These are phyloP conservation scores for Nyctibius bracteatus DNA, from an alignment of 2,113 vertebrate species.

Conservation along the genomic window DNA sequence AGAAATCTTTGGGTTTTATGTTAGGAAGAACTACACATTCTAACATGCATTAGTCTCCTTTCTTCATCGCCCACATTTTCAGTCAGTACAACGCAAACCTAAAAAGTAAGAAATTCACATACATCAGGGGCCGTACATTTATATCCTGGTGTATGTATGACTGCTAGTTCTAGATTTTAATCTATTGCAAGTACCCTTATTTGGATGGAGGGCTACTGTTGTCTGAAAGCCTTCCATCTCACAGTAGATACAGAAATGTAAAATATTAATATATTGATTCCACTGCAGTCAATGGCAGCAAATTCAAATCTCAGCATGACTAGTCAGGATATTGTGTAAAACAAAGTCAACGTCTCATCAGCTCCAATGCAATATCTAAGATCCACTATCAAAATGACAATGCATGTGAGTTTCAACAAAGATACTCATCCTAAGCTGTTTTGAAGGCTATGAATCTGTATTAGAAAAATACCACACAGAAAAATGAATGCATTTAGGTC, in stretches of 20 bases:
- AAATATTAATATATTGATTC: slow-evolving; percentile 6
- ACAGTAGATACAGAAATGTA: background rate
- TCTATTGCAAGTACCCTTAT: background rate
- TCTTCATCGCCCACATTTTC: background rate
- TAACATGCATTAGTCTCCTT: background rate
- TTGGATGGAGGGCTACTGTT: background rate
- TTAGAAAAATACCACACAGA: background rate
- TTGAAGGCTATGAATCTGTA: background rate
- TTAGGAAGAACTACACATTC: background rate
- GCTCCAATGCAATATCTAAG: background rate
- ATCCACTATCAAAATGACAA: background rate
- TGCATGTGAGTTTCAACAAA: background rate
- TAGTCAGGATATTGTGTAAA: background rate
- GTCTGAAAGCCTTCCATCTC: background rate
- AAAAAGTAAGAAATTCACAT: background rate
- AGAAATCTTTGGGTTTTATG: background rate
- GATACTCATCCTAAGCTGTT: background rate
- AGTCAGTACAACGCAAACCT: background rate
- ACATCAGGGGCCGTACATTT: background rate
- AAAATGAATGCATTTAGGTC: background rate
- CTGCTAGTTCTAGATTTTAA: background rate
- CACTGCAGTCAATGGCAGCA: background rate
- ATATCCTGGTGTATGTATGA: background rate
- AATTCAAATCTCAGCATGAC: slow-evolving; percentile 25
- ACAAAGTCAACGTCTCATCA: background rate